Percentiles rank a stretch among this genome's conserved stretches.
Evolutionary conservation across 92 coral and sea anemone species (phyloP).

Genomic region (Zoanthus sociatus): DNA sequence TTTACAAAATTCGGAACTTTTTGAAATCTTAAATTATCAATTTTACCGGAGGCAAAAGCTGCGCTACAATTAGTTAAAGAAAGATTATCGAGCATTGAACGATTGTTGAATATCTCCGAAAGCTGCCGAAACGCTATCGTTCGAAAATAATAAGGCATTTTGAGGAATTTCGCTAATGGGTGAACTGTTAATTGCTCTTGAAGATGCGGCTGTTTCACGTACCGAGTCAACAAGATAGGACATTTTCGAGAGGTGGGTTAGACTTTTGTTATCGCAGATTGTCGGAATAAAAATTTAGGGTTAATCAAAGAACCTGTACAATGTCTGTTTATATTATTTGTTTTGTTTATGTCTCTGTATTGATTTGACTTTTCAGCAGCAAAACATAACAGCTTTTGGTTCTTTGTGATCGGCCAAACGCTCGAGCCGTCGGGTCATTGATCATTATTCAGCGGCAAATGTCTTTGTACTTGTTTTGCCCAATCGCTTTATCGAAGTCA

Average conservation of each 20-base stretch:
- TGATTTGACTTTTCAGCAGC: slow-evolving; percentile 4
- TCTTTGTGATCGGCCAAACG: slow-evolving; percentile 26
- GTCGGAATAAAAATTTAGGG: neutral
- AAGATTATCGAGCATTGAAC: slow-evolving; percentile 21
- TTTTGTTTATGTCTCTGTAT: neutral
- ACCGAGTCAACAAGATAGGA: slow-evolving; percentile 3
- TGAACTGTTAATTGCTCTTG: slow-evolving; percentile 15
- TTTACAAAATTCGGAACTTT: slow-evolving; percentile 25
- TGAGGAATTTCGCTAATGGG: slow-evolving; percentile 13
- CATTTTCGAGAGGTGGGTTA: neutral
- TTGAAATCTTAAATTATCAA: slow-evolving; percentile 23
- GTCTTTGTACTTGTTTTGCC: neutral
- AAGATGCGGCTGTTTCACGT: slow-evolving; percentile 22
- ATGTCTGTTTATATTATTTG: neutral
- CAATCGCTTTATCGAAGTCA: slow-evolving; percentile 18
- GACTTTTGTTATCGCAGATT: neutral
- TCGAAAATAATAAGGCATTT: neutral
- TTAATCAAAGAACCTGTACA: neutral
- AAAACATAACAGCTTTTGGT: slow-evolving; percentile 1
- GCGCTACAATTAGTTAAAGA: slow-evolving; percentile 19
- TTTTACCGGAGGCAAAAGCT: slow-evolving; percentile 35
- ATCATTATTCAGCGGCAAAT: slow-evolving; percentile 47
- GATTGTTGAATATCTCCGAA: slow-evolving; percentile 27
- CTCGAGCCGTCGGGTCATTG: slow-evolving; percentile 43
- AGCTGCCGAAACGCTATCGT: slow-evolving; percentile 29